Evolutionary conservation across 2,113 vertebrate genomes (phyloP).

Genomic region (Aspiorhynchus laticeps): DNA sequence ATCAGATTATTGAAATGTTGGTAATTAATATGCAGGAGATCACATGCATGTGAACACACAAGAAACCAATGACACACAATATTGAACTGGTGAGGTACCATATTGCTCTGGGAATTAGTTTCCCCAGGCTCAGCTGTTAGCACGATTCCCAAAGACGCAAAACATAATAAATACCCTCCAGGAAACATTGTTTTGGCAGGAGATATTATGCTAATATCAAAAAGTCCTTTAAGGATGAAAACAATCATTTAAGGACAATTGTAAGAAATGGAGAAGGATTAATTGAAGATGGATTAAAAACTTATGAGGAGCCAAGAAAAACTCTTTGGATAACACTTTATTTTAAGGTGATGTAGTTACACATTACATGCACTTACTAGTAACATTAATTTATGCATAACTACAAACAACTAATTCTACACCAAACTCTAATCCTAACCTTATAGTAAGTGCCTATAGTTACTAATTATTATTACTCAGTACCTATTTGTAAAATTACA

Average conservation of each 20-base stretch:
- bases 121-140: slow-evolving; percentile 26
- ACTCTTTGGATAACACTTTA: neutral
- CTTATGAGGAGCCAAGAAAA: neutral
- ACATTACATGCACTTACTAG: neutral
- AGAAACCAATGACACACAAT: neutral
- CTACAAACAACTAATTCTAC: no score
- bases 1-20: neutral
- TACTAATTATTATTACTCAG: no score
- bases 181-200: slow-evolving; percentile 27
- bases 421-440: no score
- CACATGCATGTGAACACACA: neutral
- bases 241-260: neutral
- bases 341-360: neutral
- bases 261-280: neutral
- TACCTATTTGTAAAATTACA: no score
- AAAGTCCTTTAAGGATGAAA: neutral
- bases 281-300: neutral
- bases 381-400: neutral
- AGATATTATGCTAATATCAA: neutral
- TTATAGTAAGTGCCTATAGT: no score
- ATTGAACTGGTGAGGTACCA: neutral
- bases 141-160: neutral
- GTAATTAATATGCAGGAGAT: slow-evolving; percentile 10
- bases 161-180: slow-evolving; percentile 18
- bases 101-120: slow-evolving; percentile 33